Percentiles rank a stretch among this genome's conserved stretches.
These are phyloP conservation scores for Clitarchus hookeri DNA, from an alignment of 2,888 invertebrate genomes.

Conservation along the genomic window DNA sequence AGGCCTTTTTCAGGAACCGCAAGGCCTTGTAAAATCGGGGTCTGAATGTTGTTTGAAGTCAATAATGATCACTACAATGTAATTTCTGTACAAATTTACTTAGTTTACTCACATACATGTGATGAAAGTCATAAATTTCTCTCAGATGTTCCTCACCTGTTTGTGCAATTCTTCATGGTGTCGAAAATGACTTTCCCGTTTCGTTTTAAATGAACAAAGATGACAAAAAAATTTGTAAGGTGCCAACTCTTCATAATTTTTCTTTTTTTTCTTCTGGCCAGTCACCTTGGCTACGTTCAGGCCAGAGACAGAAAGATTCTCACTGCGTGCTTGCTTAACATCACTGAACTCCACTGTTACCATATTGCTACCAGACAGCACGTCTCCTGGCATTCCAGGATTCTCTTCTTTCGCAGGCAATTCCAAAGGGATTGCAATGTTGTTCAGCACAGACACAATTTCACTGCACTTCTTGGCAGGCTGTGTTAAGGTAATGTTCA, in stretches of 20 bases:
- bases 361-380: background rate
- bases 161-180: conserved; percentile 53
- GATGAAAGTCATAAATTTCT: background rate
- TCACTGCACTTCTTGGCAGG: background rate
- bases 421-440: background rate
- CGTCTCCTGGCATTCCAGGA: background rate
- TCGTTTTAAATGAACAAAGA: conserved; percentile 56
- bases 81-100: too few relatives aligned
- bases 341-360: background rate
- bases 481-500: conserved; percentile 35
- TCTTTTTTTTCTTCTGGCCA: conserved; percentile 30
- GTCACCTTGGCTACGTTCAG: conserved; percentile 17
- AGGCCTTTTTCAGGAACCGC: too few relatives aligned
- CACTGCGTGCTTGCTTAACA: background rate
- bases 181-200: conserved; percentile 53
- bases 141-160: conserved; percentile 46
- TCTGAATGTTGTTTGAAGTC: too few relatives aligned
- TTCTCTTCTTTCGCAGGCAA: background rate
- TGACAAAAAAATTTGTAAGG: conserved; percentile 53
- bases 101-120: too few relatives aligned
- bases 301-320: background rate
- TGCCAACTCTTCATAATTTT: conserved; percentile 40
- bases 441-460: background rate
- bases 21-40: too few relatives aligned
- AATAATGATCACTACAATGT: too few relatives aligned